Conservation (phyloP, 2,888 invertebrate genomes). For the Eupithecia abbreviata region DNA sequence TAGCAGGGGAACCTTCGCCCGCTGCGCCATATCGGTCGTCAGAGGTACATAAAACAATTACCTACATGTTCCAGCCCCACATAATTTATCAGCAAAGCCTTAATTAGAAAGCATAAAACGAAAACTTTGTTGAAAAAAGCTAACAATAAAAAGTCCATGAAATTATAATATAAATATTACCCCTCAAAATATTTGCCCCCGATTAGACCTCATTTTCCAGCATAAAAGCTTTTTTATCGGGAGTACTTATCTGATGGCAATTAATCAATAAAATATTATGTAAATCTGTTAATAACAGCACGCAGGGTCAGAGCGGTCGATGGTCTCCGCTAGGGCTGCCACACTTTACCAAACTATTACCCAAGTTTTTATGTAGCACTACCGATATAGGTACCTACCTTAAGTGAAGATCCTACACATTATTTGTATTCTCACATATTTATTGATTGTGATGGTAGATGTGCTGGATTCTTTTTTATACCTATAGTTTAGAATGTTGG, state of each 20-base stretch:
- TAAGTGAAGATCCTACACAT: neutral
- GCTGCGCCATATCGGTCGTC: too few species aligned
- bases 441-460: neutral
- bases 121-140: neutral
- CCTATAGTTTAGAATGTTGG: neutral
- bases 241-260: constrained; percentile 57
- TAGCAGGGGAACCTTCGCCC: too few species aligned
- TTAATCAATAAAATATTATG: constrained; percentile 63
- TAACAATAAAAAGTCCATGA: neutral
- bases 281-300: constrained; percentile 49
- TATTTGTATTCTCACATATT: neutral
- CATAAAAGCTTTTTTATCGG: constrained; percentile 51
- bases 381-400: neutral
- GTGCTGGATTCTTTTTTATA: neutral
- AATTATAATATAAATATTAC: constrained; percentile 2
- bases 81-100: neutral
- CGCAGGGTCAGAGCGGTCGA: constrained; percentile 53
- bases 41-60: too few species aligned
- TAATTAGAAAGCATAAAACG: neutral
- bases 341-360: neutral
- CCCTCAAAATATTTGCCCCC: constrained; percentile 33
- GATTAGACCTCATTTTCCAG: constrained; percentile 42
- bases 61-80: neutral
- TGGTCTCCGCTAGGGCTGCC: constrained; percentile 41
- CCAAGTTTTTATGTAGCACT: neutral